Evolutionary conservation across 2,113 vertebrate genomes (phyloP).

Genomic region (Ceyx melanurus): DNA sequence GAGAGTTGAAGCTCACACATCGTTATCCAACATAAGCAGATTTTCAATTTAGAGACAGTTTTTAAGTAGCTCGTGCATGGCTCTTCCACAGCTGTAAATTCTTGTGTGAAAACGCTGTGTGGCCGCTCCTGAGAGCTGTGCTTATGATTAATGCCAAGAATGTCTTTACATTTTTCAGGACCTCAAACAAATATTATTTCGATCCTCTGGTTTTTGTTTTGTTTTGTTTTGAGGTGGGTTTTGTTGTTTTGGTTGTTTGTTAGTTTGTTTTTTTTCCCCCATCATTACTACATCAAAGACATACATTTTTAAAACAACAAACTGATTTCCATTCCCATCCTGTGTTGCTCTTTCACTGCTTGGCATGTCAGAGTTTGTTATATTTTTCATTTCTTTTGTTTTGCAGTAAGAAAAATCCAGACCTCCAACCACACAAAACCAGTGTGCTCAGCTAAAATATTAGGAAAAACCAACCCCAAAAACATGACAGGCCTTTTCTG

Average conservation of each 20-base stretch:
- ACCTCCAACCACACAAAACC: slow-evolving; percentile 15
- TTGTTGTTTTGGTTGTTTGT: not conserved
- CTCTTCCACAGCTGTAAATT: slow-evolving; percentile 16
- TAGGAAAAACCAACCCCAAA: not conserved
- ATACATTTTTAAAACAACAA: not conserved
- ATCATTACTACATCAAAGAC: not conserved
- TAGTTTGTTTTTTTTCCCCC: not conserved
- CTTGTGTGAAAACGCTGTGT: not conserved
- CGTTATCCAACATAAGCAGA: not conserved
- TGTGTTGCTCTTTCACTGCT: not conserved
- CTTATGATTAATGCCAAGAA: not conserved
- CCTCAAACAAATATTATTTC: not conserved
- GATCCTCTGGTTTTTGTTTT: not conserved
- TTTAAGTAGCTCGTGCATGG: not conserved
- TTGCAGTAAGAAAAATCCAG: slow-evolving; percentile 31
- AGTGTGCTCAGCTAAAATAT: not conserved
- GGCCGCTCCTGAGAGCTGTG: not conserved
- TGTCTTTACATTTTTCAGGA: not conserved
- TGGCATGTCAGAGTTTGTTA: not conserved
- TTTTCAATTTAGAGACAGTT: not conserved
- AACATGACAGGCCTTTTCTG: not conserved
- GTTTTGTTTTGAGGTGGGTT: not conserved
- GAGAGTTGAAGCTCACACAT: not conserved
- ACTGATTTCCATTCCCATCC: not conserved
- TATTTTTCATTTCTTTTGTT: slow-evolving; percentile 35